A percentile compares a stretch with the other conserved stretches of the same genome.
Evolutionary conservation across 2,797 vertebrate species (phyloP).

Genomic region (Thamnophis elegans): DNA sequence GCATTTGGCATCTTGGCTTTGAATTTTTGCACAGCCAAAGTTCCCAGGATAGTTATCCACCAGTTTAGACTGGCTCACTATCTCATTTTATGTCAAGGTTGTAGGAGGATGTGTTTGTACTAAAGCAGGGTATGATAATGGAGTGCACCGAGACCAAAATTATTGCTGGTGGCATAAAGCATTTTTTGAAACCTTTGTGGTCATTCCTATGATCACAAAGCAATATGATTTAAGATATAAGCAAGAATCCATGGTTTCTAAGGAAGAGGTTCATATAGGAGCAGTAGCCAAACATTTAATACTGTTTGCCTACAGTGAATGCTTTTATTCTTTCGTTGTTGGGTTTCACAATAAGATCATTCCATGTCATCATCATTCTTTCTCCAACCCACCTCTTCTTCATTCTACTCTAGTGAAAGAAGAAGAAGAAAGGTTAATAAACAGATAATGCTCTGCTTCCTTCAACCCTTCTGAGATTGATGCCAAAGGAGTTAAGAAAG

Average conservation of each 20-base stretch:
- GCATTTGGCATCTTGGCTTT: neutral
- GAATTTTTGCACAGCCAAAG: neutral
- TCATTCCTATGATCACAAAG: neutral
- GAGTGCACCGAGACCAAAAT: neutral
- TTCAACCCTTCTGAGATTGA: constrained; percentile 38
- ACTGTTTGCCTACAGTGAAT: rapidly evolving
- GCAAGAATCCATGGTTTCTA: neutral
- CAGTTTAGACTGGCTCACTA: neutral
- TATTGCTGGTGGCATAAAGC: neutral
- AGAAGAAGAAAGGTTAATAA: constrained; percentile 24
- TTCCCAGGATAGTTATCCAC: neutral
- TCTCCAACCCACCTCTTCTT: neutral
- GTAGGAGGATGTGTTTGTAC: neutral
- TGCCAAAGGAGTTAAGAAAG: constrained; percentile 57
- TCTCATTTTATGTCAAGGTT: neutral
- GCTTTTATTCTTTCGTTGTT: rapidly evolving
- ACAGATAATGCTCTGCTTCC: constrained; percentile 12
- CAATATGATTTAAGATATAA: neutral
- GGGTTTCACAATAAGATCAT: neutral
- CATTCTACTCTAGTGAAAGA: constrained; percentile 5
- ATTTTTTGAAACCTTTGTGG: neutral
- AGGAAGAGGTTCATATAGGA: neutral
- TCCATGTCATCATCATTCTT: neutral
- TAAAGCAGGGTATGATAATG: neutral
- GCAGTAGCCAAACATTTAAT: neutral